Percentiles rank a stretch among this genome's conserved stretches.
These are phyloP conservation scores for Papilio protenor DNA, from an alignment of 2,888 invertebrate species.

Conservation along the genomic window DNA sequence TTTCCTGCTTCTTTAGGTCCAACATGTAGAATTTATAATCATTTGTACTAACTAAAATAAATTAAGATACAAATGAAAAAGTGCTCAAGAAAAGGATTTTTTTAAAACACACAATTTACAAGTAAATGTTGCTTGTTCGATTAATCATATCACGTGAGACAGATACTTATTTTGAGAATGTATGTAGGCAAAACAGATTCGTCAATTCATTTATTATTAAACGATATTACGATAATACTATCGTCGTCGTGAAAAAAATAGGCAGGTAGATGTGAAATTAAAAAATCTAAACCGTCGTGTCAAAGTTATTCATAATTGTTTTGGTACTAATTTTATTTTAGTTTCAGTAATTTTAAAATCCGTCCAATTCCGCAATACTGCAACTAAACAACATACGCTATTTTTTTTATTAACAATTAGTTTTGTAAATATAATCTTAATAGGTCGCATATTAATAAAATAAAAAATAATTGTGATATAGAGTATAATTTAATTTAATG, in stretches of 20 bases:
- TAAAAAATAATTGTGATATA: constrained; percentile 24
- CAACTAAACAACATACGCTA: neutral
- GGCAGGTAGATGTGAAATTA: neutral
- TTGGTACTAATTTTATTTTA: too few relatives aligned
- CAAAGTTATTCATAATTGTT: too few relatives aligned
- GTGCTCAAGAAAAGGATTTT: neutral
- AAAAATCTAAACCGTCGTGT: too few relatives aligned
- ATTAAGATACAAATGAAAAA: neutral
- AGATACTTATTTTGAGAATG: neutral
- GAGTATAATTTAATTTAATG: constrained; percentile 15
- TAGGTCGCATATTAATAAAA: neutral
- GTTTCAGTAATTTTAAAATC: neutral
- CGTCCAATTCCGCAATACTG: neutral
- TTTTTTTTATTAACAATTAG: neutral
- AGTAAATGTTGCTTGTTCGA: neutral
- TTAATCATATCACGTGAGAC: neutral
- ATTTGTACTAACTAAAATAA: neutral
- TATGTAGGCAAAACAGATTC: neutral
- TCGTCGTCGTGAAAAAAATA: neutral
- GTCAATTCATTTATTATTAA: too few relatives aligned
- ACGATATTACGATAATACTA: neutral
- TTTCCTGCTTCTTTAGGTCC: neutral
- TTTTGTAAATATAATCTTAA: constrained; percentile 2
- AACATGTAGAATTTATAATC: too few relatives aligned
- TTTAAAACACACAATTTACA: neutral